Base-by-base conservation (phyloP, 2,888 invertebrate species). In the Clivina fossor region DNA sequence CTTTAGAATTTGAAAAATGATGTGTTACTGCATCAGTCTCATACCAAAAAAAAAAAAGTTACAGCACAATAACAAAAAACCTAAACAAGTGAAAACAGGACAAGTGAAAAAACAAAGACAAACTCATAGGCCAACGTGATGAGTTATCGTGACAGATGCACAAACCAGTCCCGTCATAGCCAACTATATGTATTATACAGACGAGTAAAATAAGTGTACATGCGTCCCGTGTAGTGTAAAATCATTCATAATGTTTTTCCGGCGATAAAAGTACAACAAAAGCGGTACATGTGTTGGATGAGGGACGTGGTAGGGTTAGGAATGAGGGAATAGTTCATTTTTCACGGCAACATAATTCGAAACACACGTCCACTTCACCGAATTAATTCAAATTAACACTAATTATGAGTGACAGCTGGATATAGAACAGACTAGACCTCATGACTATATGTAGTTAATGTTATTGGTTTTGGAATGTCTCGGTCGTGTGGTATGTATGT, bases 361-460 rank as follows among this genome's bases (percentile, higher is more conserved):
- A 58, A 56, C 60, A 60, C 60, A 59, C 57, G 59, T 58, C 62
- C 62, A 61, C 61, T 61, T 59, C 57, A 60, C 56, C 55, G 60
- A 61, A 61, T 62, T 62, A 60, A 60, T 60, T 47, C 55, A 59
- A 62, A 62, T 61, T 59, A 62, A 60, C 60, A 49, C 55, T 61
- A 62, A 62, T 61, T 62, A 60, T 58, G 56, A 44, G 44, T 62
- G 62, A 60, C 62, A 57, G 53, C 50, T 43, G 33, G 53, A 48
- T 51, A 54, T 24, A 58, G 38, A 57, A 40, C 54, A 50, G 49
- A 19, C 37, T n/a, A n/a, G n/a, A n/a, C n/a, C n/a, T n/a, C n/a
- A n/a, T n/a, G n/a, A n/a, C n/a, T n/a, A n/a, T n/a, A n/a, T n/a
- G n/a, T n/a, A n/a, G n/a, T n/a, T n/a, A n/a, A n/a, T n/a, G n/a